Base-by-base conservation (phyloP, 1,140 invertebrate species). In the Panagrolaimus sp. region DNA sequence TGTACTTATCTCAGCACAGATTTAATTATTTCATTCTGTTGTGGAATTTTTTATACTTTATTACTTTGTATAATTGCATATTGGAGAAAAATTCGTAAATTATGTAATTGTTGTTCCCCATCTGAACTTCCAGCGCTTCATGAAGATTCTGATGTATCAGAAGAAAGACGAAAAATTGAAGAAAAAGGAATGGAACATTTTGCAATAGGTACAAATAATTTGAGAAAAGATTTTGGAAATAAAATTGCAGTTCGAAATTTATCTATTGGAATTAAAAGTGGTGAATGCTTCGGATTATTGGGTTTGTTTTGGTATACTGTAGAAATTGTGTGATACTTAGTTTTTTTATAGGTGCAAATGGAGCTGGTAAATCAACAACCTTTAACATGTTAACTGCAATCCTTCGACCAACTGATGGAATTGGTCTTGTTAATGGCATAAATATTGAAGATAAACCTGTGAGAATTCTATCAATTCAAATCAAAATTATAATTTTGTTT, bases 291-390 rank as follows among this genome's bases (percentile, higher is more conserved):
- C 8, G 51, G 51, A 2, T 57, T 57, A 27, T 16, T 57, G 13
- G 51, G 51, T 20, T 27, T 11, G 27, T 57, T 14, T 57, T 38
- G 2, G 31, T 38, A 38, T 38, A 38, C 31, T 38, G 31, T 38
- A 38, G 7, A 4, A 38, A 7, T 38, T 38, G 7, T 38, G 31
- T 38, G 31, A 38, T 38, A n/a, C n/a, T n/a, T n/a, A n/a, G n/a
- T n/a, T n/a, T n/a, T 38, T 4, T 38, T 38, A 68, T 84, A 3
- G 84, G 84, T 9, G 81, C 84, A 5, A 85, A 85, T 74, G 83
- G 83, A 44, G 83, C 84, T 8, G 84, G 85, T 5, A 75, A 75
- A 64, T 65, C 69, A n/a, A 73, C 71, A 27, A 72, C 72, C 13
- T 74, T 74, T 62, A 69, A 72, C 42, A 72, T 74, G 66, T 48